Evolutionary conservation across 2,888 invertebrate species (phyloP).

Genomic region (Abscondita cerata): DNA sequence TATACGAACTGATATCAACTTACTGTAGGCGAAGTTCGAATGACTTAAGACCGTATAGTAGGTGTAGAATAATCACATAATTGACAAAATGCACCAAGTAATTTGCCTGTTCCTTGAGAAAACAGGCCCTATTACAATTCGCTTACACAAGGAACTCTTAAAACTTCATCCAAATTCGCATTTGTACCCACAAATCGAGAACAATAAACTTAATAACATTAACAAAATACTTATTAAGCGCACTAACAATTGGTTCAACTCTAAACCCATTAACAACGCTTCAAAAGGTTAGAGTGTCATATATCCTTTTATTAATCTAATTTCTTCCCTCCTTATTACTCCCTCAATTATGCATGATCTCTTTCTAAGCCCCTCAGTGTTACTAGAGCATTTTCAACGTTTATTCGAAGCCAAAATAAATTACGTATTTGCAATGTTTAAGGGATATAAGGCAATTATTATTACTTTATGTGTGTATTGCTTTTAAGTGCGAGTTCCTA

Average conservation of each 20-base stretch:
- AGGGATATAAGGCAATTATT: slow-evolving; percentile 28
- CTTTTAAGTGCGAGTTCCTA: slow-evolving; percentile 37
- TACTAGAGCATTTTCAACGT: slow-evolving; percentile 20
- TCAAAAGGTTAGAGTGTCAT: slow-evolving; percentile 26
- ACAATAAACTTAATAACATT: too few species aligned
- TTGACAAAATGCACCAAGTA: slow-evolving; percentile 37
- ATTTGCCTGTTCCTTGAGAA: slow-evolving; percentile 39
- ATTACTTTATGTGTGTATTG: slow-evolving; percentile 31
- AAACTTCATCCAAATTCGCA: not conserved
- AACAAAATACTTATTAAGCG: too few species aligned
- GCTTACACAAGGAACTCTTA: not conserved
- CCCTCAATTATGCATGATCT: slow-evolving; percentile 26
- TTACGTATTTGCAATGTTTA: slow-evolving; percentile 19
- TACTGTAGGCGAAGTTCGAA: slow-evolving; percentile 30
- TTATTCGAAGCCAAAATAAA: slow-evolving; percentile 8
- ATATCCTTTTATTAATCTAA: slow-evolving; percentile 40
- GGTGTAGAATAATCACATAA: slow-evolving; percentile 39
- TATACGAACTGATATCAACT: slow-evolving; percentile 7
- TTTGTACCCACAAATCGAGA: too few species aligned
- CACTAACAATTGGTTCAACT: too few species aligned
- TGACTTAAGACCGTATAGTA: slow-evolving; percentile 32
- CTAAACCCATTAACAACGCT: not conserved
- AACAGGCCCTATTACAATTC: slow-evolving; percentile 4
- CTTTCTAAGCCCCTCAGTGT: slow-evolving; percentile 32
- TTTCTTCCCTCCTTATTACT: slow-evolving; percentile 38